phyloP scores from a whole-genome alignment of 2,113 vertebrate genomes.

The Gobius niger region DNA sequence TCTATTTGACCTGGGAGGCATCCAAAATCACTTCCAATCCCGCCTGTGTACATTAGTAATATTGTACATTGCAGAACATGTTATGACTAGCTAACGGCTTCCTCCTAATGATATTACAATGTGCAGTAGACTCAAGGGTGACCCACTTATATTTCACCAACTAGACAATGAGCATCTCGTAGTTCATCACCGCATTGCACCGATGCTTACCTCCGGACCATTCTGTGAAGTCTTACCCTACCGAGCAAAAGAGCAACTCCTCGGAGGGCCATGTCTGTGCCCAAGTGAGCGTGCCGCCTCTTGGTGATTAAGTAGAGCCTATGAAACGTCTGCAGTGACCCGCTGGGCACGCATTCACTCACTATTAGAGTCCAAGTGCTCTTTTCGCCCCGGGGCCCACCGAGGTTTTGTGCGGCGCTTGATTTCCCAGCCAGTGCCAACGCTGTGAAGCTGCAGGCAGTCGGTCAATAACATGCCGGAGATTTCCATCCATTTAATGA shows the following conservation, averaged over 20 bases:
- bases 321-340: slow-evolving; percentile 47
- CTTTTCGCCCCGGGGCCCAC: slow-evolving; percentile 54
- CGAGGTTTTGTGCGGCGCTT: slow-evolving; percentile 61
- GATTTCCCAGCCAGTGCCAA: slow-evolving; percentile 61
- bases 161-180: not conserved
- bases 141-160: not conserved
- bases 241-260: slow-evolving; percentile 48
- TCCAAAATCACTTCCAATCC: not conserved
- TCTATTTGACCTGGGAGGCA: not conserved
- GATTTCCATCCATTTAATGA: slow-evolving; percentile 43
- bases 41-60: not conserved
- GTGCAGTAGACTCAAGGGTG: not conserved
- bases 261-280: slow-evolving; percentile 17
- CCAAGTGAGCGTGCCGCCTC: slow-evolving; percentile 41
- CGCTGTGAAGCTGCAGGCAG: slow-evolving; percentile 43
- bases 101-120: not conserved
- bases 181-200: not conserved
- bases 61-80: not conserved
- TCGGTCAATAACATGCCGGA: slow-evolving; percentile 46
- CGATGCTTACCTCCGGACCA: not conserved
- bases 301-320: slow-evolving; percentile 55
- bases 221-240: slow-evolving; percentile 12
- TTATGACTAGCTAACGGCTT: not conserved
- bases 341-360: slow-evolving; percentile 55
- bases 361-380: slow-evolving; percentile 57